Evolutionary conservation across 92 coral and sea anemone species (phyloP).

Genomic region (Zoanthus sansibaricus): DNA sequence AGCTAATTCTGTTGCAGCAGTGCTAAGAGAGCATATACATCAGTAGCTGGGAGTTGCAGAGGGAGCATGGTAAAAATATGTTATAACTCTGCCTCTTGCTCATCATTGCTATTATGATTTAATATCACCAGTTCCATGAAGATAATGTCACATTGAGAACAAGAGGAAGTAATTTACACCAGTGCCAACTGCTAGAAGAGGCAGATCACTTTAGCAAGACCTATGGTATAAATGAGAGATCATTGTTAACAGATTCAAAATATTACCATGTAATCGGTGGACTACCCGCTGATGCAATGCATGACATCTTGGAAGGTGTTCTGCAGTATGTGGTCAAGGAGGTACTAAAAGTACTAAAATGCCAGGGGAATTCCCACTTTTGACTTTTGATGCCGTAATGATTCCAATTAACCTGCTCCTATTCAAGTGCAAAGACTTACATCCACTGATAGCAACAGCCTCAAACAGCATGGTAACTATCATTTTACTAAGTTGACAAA

Average conservation of each 20-base stretch:
- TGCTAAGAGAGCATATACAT: constrained; percentile 2
- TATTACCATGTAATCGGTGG: background rate
- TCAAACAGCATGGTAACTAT: constrained; percentile 69
- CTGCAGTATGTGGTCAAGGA: constrained; percentile 9
- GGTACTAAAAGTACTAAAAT: background rate
- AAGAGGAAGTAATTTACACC: constrained; percentile 2
- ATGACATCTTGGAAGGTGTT: constrained; percentile 1
- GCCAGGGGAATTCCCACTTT: background rate
- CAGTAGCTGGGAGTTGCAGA: constrained; percentile 1
- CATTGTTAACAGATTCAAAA: background rate
- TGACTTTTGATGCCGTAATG: background rate
- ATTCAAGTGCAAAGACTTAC: constrained; percentile 53
- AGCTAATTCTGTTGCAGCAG: background rate
- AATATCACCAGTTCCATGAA: constrained; percentile 7
- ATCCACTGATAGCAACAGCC: constrained; percentile 62
- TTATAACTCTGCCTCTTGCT: background rate
- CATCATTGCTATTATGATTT: constrained; percentile 2
- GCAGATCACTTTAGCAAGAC: constrained; percentile 5
- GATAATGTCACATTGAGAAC: background rate
- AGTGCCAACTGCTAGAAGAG: constrained; percentile 2
- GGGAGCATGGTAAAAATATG: constrained; percentile 7
- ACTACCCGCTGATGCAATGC: background rate
- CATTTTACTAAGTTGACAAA: background rate
- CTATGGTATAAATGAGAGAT: constrained; percentile 6
- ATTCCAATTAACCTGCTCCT: background rate